Evolutionary conservation across 2,888 invertebrate genomes (phyloP), one percentile per base, ranked within the genome.

Genomic region (Coelogynopora nodosa): DNA sequence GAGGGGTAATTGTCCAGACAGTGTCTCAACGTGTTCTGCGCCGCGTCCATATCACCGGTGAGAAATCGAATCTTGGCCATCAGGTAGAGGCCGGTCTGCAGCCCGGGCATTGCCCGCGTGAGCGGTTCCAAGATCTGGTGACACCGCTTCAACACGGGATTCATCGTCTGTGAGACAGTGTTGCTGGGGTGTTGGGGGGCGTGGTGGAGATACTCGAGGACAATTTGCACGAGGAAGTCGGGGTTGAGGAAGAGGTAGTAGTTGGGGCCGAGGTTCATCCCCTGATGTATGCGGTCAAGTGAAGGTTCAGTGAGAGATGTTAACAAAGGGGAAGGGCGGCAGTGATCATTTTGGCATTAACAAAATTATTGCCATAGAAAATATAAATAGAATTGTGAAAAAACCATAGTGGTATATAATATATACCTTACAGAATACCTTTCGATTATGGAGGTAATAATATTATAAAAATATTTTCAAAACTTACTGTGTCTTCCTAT

Each of bases 181-280:
- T 28, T 84, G n/a, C 49, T 26, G 0, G 87, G 28, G 89, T 91
- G 91, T 85, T 91, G 91, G 23, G 93, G 93, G 29, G 92, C 93
- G 90, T 95, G 95, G 86, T 94, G 93, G 87, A 96, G 93, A 90
- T 95, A 94, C 90, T 95, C 95, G 87, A 94, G 94, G 84, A 94
- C 94, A 18, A 97, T 93, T 89, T 95, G 94, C 18, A 97, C 91
- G 86, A 97, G 93, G 90, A 97, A 95, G 92, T 96, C 95, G 0
- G 97, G 96, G 92, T 98, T 95, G 83, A 98, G 93, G 84, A 93
- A 92, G 88, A 93, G 93, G 80, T 96, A 93, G 91, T 96, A 96
- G 1, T 94, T 93, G 29, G 94, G 93, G 26, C 96, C 95, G 90
- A 95, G 95, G 0, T 95, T 94, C 88, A 94, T 91, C 0, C 93